A percentile compares a stretch with the other conserved stretches of the same genome.
Conservation (phyloP, 2,113 vertebrate species). For the Tonatia bakeri region DNA sequence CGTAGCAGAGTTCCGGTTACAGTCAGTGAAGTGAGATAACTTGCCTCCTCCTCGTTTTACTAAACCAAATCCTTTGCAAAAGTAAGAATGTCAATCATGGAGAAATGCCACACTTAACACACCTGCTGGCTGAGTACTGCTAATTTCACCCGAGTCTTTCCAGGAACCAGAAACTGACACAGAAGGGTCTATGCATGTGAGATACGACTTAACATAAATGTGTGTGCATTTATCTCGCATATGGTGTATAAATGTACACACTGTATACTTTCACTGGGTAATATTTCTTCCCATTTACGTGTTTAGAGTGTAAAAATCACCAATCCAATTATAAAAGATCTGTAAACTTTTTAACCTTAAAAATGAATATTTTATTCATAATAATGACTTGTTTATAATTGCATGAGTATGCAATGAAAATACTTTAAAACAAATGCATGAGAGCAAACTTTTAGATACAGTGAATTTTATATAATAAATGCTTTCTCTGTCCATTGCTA, state of each 20-base stretch:
- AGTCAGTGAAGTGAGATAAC: background rate
- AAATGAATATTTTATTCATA: background rate
- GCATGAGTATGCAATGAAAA: background rate
- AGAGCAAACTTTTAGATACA: background rate
- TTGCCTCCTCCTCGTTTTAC: background rate
- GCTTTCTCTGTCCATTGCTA: background rate
- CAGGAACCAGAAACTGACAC: background rate
- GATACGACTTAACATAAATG: background rate
- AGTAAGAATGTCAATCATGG: background rate
- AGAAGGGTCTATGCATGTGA: background rate
- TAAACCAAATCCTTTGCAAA: background rate
- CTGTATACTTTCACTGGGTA: background rate
- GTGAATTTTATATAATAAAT: background rate
- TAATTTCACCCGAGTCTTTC: background rate
- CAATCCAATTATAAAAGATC: background rate
- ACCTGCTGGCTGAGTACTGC: background rate
- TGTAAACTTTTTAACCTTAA: background rate
- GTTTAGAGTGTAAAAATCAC: background rate
- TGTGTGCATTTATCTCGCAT: background rate
- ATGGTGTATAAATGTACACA: background rate
- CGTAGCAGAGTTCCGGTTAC: background rate
- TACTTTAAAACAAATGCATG: background rate
- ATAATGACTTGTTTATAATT: background rate
- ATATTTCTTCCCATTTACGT: background rate
- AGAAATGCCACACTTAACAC: background rate